These are phyloP conservation scores for Prionailurus bengalensis DNA, from an alignment of 2,113 vertebrate genomes.

Conservation along the genomic window DNA sequence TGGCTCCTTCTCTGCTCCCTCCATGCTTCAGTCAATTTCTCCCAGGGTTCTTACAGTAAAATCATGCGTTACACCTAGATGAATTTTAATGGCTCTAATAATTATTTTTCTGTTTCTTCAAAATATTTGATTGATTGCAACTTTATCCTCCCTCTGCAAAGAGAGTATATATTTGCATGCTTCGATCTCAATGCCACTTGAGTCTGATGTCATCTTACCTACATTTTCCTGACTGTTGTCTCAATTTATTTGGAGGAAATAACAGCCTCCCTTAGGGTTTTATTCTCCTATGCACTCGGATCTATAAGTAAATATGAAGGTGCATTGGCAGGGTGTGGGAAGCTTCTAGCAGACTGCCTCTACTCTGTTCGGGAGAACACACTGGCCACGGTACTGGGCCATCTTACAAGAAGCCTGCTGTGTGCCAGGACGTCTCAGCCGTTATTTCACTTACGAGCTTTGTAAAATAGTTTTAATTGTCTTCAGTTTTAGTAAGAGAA, in stretches of 20 bases:
- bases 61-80: not conserved
- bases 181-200: not conserved
- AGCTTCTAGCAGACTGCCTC: not conserved
- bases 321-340: not conserved
- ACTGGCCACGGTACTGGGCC: not conserved
- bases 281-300: not conserved
- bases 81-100: not conserved
- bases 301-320: not conserved
- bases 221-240: not conserved
- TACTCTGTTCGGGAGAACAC: not conserved
- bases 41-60: not conserved
- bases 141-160: not conserved
- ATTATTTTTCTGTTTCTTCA: conserved; percentile 17
- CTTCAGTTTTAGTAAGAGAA: conserved; percentile 17
- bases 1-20: not conserved
- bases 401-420: not conserved
- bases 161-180: not conserved
- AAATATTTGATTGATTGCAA: not conserved
- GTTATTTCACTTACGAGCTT: not conserved
- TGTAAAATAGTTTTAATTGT: not conserved
- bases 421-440: not conserved
- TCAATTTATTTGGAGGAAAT: not conserved
- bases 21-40: not conserved
- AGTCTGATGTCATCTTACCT: not conserved
- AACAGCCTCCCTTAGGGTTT: not conserved